phyloP scores from a whole-genome alignment of 2,797 vertebrate genomes.

The Clangula hyemalis region DNA sequence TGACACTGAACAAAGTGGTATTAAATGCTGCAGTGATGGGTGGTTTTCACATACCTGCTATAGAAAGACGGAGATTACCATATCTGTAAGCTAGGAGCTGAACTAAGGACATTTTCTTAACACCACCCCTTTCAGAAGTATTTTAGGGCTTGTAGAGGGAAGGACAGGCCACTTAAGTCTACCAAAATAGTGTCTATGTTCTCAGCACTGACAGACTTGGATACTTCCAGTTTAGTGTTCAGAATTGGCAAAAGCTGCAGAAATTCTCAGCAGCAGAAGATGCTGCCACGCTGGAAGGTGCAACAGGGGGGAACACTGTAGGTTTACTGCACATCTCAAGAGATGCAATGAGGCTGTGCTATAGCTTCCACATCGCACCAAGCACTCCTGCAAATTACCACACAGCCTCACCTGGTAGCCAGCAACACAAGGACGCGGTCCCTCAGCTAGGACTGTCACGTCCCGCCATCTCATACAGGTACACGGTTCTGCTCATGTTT shows the following conservation, averaged over 20 bases:
- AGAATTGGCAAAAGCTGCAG: constrained; percentile 21
- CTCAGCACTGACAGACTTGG: not conserved
- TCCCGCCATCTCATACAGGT: not conserved
- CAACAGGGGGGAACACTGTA: not conserved
- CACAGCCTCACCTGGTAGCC: not conserved
- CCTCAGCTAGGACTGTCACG: not conserved
- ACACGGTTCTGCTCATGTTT: not conserved
- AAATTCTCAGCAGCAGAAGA: constrained; percentile 23
- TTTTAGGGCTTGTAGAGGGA: constrained; percentile 1
- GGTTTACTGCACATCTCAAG: not conserved
- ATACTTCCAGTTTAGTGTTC: constrained; percentile 58
- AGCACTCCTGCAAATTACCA: not conserved
- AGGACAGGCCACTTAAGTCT: constrained; percentile 6
- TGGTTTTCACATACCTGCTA: not conserved
- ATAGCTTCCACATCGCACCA: not conserved
- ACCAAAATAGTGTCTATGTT: constrained; percentile 37
- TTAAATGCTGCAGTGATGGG: constrained; percentile 1
- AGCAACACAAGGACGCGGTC: not conserved
- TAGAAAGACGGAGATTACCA: not conserved
- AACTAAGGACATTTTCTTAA: constrained; percentile 7
- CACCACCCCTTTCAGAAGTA: not conserved
- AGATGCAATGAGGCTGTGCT: not conserved
- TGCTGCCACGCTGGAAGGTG: not conserved
- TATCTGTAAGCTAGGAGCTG: constrained; percentile 1
- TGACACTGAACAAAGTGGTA: not conserved